These are phyloP conservation scores for Danio choprae DNA, from an alignment of 2,797 vertebrate species.

Conservation along the genomic window DNA sequence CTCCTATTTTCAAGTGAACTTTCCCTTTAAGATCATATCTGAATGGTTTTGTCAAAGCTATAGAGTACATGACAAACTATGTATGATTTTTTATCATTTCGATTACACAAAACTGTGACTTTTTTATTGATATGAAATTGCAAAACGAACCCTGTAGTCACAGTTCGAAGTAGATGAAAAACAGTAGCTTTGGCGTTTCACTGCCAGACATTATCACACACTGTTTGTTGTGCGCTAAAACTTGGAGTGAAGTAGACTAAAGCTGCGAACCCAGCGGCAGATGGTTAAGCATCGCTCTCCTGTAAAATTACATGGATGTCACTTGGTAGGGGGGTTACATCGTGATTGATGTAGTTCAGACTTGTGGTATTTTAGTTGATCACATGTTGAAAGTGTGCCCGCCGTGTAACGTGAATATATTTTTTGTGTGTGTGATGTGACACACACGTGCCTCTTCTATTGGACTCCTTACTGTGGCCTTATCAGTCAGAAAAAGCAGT, in stretches of 20 bases:
- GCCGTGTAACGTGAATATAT: slow-evolving; percentile 28
- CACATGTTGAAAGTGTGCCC: slow-evolving; percentile 40
- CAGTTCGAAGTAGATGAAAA: slow-evolving; percentile 15
- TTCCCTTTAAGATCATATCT: neutral
- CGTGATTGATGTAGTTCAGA: slow-evolving; percentile 44
- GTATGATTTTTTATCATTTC: slow-evolving; percentile 11
- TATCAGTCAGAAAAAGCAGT: slow-evolving; percentile 36
- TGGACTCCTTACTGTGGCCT: slow-evolving; percentile 30
- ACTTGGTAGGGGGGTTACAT: slow-evolving; percentile 29
- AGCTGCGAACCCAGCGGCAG: slow-evolving; percentile 38
- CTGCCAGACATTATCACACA: slow-evolving; percentile 40
- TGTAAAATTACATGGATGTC: slow-evolving; percentile 43
- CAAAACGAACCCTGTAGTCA: slow-evolving; percentile 16
- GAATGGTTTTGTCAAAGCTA: slow-evolving; percentile 21
- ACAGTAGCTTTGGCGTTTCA: slow-evolving; percentile 8
- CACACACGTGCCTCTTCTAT: slow-evolving; percentile 24
- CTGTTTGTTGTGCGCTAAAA: slow-evolving; percentile 37
- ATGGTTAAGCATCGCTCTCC: slow-evolving; percentile 28
- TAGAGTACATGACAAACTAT: slow-evolving; percentile 8
- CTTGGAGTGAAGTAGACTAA: slow-evolving; percentile 41
- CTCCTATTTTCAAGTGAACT: neutral
- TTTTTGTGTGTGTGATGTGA: slow-evolving; percentile 14
- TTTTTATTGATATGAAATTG: slow-evolving; percentile 1
- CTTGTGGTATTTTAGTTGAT: slow-evolving; percentile 42
- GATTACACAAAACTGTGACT: slow-evolving; percentile 32